Percentiles rank a stretch among this genome's conserved stretches.
Evolutionary conservation across 2,797 vertebrate genomes (phyloP).

Genomic region (Salmo trutta): DNA sequence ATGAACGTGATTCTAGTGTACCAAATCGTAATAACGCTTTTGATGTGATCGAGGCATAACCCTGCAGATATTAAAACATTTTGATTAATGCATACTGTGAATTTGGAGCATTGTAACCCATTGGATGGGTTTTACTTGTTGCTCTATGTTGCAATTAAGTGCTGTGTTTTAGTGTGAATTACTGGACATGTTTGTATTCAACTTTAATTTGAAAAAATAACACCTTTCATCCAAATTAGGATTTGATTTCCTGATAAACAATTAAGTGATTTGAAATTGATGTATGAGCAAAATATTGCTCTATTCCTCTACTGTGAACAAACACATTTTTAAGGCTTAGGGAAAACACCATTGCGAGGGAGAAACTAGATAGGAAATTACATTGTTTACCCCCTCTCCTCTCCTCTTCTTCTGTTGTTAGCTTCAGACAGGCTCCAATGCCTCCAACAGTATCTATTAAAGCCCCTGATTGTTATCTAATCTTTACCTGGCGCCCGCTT

Average conservation of each 20-base stretch:
- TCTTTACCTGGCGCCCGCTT: constrained; percentile 77
- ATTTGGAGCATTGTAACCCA: too few species aligned
- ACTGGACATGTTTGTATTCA: too few species aligned
- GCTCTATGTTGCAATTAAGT: too few species aligned
- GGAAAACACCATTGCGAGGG: too few species aligned
- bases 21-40: too few species aligned
- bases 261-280: neutral
- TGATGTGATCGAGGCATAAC: neutral
- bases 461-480: constrained; percentile 78
- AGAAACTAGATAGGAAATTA: constrained; percentile 59
- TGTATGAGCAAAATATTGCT: neutral
- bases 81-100: neutral
- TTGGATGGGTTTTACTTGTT: neutral
- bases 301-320: constrained; percentile 43
- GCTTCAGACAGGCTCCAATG: constrained; percentile 47
- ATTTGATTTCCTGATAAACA: too few species aligned
- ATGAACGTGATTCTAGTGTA: too few species aligned
- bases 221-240: too few species aligned
- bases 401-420: constrained; percentile 58
- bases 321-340: constrained; percentile 35
- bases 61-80: neutral
- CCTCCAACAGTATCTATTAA: constrained; percentile 67
- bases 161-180: too few species aligned
- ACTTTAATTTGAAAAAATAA: too few species aligned
- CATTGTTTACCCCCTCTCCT: constrained; percentile 40